These are phyloP conservation scores for Leptopterna dolabrata DNA, from an alignment of 2,888 invertebrate species.

Conservation along the genomic window DNA sequence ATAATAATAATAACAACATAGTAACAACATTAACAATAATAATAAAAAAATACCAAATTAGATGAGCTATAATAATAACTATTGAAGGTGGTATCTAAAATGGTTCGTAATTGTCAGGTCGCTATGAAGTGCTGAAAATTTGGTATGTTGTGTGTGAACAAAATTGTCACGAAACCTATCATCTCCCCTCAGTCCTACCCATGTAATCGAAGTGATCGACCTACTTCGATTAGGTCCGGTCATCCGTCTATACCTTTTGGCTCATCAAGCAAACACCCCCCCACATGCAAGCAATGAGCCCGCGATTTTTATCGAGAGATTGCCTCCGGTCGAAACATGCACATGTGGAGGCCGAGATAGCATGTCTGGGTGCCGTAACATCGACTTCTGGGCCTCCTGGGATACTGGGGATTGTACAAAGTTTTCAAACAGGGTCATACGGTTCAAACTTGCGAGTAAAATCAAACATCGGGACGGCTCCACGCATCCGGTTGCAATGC, in stretches of 20 bases:
- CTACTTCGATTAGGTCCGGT: neutral
- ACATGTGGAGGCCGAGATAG: constrained; percentile 6
- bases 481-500: neutral
- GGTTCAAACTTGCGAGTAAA: neutral
- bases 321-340: neutral
- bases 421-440: constrained; percentile 21
- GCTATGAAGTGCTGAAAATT: too few relatives aligned
- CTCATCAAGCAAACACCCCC: neutral
- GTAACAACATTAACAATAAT: too few relatives aligned
- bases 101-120: too few relatives aligned
- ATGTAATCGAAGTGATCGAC: neutral
- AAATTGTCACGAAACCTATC: too few relatives aligned
- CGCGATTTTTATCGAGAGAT: neutral
- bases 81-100: too few relatives aligned
- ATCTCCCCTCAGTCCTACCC: too few relatives aligned
- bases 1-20: too few relatives aligned
- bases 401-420: neutral
- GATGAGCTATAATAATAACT: too few relatives aligned
- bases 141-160: too few relatives aligned
- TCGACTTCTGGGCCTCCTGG: neutral
- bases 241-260: neutral
- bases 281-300: neutral
- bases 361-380: neutral
- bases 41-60: too few relatives aligned
- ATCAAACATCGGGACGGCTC: neutral